Conservation (phyloP, 2,797 vertebrate genomes). For the Oreochromis mossambicus region DNA sequence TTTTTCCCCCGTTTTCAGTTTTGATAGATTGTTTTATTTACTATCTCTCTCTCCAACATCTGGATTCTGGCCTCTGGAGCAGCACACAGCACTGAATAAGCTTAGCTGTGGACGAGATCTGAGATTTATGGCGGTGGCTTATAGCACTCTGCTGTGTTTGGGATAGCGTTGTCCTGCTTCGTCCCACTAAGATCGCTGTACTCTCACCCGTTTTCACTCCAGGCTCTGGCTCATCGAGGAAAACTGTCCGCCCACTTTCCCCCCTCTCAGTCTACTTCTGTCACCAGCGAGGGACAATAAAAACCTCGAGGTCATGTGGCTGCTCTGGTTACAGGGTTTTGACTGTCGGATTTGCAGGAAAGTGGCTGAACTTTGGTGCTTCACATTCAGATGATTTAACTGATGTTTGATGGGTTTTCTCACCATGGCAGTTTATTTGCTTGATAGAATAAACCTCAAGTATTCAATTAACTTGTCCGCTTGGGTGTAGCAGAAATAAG, state of each 20-base stretch:
- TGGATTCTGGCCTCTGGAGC: conserved; percentile 69
- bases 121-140: conserved; percentile 70
- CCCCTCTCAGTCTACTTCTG: conserved; percentile 21
- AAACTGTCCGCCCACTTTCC: conserved; percentile 21
- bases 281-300: conserved; percentile 42
- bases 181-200: conserved; percentile 45
- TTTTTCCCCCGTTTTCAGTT: background rate
- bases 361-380: background rate
- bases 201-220: conserved; percentile 17
- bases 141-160: conserved; percentile 62
- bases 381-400: background rate
- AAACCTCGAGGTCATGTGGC: conserved; percentile 27
- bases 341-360: background rate
- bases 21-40: conserved; percentile 68
- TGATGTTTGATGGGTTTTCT: background rate
- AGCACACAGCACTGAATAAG: conserved; percentile 51
- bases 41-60: conserved; percentile 58
- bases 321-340: conserved; percentile 33
- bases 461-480: background rate
- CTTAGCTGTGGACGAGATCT: conserved; percentile 36
- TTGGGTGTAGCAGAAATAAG: background rate
- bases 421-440: background rate
- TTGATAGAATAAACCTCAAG: background rate
- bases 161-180: conserved; percentile 46
- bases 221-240: conserved; percentile 16